Base-by-base conservation (phyloP, 2,888 invertebrate species). In the Pristionchus exspectatus region DNA sequence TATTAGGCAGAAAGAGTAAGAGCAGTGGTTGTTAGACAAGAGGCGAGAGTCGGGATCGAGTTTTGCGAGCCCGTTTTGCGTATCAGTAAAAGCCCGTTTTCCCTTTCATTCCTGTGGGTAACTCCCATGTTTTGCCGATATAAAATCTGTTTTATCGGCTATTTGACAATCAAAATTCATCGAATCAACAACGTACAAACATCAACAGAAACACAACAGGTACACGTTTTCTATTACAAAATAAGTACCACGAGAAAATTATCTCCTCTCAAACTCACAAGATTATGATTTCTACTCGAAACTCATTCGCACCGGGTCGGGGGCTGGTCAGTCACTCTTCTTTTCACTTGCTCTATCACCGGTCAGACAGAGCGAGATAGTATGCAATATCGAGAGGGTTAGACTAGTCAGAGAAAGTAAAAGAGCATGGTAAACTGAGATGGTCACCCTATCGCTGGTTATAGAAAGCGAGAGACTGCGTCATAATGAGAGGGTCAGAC, bases 1-100 rank as follows among this genome's bases (percentile, higher is more conserved):
- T 74, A 74, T 74, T 74, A 74, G 74, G 63, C 63, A n/a, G 63
- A 10, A 44, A 9, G 44, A 50, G 44, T 50, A 50, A 38, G 74
- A 38, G 74, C 24, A 74, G 74, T 72, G 30, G 33, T 74, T 33
- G 74, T 74, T 38, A 74, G 74, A 38, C 74, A 33, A 38, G 74
- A 74, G n/a, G 74, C 24, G 74, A 74, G 74, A 74, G 74, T 38
- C 74, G 74, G 24, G 74, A 74, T 74, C 74, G 74, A 33, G 74
- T 74, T 74, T 33, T 30, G 30, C 30, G 38, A 38, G 74, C 74
- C 38, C 38, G 74, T 33, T 74, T 74, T 38, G 81, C 50, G 50
- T 81, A 81, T 81, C 81, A 81, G 50, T 50, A 54, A 81, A 50
- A 30, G 50, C 77, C 18, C 27, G 50, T 50, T 81, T 81, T 81